Evolutionary conservation across 1,140 invertebrate genomes (phyloP).

Genomic region (Drosophila ironensis): DNA sequence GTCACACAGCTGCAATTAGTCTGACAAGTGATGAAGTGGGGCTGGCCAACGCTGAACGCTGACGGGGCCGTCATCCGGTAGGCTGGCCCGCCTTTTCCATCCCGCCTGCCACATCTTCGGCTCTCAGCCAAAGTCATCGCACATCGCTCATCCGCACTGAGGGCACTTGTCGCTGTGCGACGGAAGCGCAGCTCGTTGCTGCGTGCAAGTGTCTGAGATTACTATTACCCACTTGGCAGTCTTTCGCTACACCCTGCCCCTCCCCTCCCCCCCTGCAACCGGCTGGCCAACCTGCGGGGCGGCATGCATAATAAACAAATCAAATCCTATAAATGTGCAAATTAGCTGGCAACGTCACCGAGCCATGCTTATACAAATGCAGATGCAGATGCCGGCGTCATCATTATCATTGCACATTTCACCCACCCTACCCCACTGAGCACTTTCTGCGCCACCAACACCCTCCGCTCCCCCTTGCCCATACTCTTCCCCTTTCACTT

Average conservation of each 20-base stretch:
- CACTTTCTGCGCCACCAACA: neutral
- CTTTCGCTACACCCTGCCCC: neutral
- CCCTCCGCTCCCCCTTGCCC: neutral
- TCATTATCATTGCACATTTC: constrained; percentile 37
- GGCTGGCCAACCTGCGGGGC: too few relatives aligned
- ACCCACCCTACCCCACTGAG: neutral
- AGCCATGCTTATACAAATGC: constrained; percentile 36
- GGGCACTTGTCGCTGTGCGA: constrained; percentile 37
- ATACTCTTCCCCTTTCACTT: too few relatives aligned
- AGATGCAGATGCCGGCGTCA: constrained; percentile 39
- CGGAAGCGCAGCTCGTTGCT: constrained; percentile 48
- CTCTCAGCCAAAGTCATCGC: constrained; percentile 11
- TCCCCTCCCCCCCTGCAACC: neutral
- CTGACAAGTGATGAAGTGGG: constrained; percentile 66
- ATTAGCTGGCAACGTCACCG: constrained; percentile 69
- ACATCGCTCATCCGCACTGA: constrained; percentile 45
- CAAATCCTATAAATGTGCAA: constrained; percentile 75
- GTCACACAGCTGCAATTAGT: constrained; percentile 59
- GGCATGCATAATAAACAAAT: constrained; percentile 73
- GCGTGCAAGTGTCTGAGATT: constrained; percentile 59
- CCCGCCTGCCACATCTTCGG: constrained; percentile 1
- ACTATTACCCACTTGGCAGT: constrained; percentile 75
- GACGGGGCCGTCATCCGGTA: constrained; percentile 55
- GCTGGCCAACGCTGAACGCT: constrained; percentile 14
- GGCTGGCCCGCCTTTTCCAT: constrained; percentile 20